A percentile compares a stretch with the other conserved stretches of the same genome.
phyloP scores from a whole-genome alignment of 1,140 invertebrate species.

The Hylaeus anthracinus region DNA sequence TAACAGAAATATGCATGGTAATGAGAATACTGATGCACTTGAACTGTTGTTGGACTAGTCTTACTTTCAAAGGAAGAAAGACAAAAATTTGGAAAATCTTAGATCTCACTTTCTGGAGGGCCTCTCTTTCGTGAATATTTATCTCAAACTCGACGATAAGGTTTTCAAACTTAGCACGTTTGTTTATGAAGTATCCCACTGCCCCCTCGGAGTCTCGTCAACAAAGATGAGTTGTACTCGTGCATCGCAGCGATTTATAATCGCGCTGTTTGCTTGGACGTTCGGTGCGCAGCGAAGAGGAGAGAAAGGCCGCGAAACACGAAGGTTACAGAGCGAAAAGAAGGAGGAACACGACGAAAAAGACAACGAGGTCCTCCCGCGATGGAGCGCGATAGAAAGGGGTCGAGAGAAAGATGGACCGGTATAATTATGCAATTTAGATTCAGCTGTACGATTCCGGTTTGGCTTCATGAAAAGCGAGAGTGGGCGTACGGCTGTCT shows the following conservation, averaged over 20 bases:
- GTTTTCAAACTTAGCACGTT: too few relatives aligned
- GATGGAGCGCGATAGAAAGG: not conserved
- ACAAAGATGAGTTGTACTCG: not conserved
- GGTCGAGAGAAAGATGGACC: constrained; percentile 46
- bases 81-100: too few relatives aligned
- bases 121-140: too few relatives aligned
- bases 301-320: constrained; percentile 9
- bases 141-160: too few relatives aligned
- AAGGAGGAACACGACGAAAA: constrained; percentile 9
- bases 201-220: too few relatives aligned
- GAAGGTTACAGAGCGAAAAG: constrained; percentile 15
- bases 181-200: too few relatives aligned
- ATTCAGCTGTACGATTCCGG: constrained; percentile 73
- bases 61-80: too few relatives aligned
- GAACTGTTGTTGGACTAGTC: too few relatives aligned
- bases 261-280: not conserved
- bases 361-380: constrained; percentile 1
- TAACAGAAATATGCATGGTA: too few relatives aligned
- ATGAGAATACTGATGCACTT: too few relatives aligned
- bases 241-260: constrained; percentile 43
- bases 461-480: constrained; percentile 74
- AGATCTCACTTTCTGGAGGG: too few relatives aligned
- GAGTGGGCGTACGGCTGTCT: constrained; percentile 64
- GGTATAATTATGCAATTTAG: constrained; percentile 77
- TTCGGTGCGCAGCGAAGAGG: not conserved